phyloP scores from a whole-genome alignment of 1,140 invertebrate genomes.

The Caenorhabditis inopinata region DNA sequence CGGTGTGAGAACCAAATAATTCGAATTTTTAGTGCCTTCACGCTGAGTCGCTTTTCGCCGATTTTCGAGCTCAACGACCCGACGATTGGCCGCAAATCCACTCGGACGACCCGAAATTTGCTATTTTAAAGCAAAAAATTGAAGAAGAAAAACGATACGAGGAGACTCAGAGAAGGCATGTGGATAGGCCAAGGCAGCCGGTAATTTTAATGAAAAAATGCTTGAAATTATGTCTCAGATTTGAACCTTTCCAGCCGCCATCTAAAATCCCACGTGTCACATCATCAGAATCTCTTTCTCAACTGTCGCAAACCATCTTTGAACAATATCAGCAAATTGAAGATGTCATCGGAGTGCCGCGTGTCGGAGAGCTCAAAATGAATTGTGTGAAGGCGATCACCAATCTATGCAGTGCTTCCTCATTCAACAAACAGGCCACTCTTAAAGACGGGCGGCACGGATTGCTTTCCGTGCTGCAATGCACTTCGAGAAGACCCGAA shows the following conservation, averaged over 20 bases:
- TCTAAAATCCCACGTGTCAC: not conserved
- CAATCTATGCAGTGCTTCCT: constrained; percentile 22
- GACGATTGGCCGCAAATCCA: not conserved
- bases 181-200: not conserved
- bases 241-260: not conserved
- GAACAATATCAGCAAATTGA: not conserved
- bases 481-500: not conserved
- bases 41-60: not conserved
- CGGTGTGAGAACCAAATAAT: not conserved
- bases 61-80: not conserved
- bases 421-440: not conserved
- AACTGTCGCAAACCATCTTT: not conserved
- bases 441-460: constrained; percentile 1
- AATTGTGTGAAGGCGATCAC: constrained; percentile 8
- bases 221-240: no score
- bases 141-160: constrained; percentile 14
- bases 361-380: constrained; percentile 5
- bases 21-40: not conserved
- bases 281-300: not conserved
- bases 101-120: not conserved
- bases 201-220: not conserved
- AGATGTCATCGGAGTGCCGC: not conserved
- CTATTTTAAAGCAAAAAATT: not conserved
- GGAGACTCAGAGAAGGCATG: constrained; percentile 13
- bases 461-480: constrained; percentile 28